Evolutionary conservation across 2,888 invertebrate genomes (phyloP).

Genomic region (Congeria kusceri): DNA sequence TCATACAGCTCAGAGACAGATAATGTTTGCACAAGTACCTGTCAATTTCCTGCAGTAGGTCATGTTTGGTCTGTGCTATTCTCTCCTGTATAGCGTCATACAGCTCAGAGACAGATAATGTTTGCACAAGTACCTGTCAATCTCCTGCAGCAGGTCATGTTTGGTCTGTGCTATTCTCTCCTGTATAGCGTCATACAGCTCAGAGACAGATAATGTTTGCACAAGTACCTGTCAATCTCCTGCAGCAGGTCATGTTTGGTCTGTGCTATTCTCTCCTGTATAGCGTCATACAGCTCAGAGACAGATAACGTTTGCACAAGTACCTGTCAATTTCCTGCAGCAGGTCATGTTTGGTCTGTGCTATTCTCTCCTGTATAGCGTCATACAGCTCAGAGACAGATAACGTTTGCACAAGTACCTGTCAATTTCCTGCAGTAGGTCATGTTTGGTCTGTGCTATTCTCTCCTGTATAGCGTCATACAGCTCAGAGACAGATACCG

Average conservation of each 20-base stretch:
- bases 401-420: slow-evolving; percentile 85
- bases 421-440: slow-evolving; percentile 89
- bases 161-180: slow-evolving; percentile 90
- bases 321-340: slow-evolving; percentile 90
- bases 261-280: slow-evolving; percentile 89
- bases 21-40: slow-evolving; percentile 85
- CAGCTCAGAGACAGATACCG: slow-evolving; percentile 87
- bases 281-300: slow-evolving; percentile 89
- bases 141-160: slow-evolving; percentile 89
- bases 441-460: slow-evolving; percentile 89
- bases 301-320: slow-evolving; percentile 80
- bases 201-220: slow-evolving; percentile 85
- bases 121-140: slow-evolving; percentile 87
- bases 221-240: slow-evolving; percentile 88
- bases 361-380: slow-evolving; percentile 89
- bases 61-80: slow-evolving; percentile 89
- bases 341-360: slow-evolving; percentile 89
- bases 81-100: slow-evolving; percentile 90
- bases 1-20: slow-evolving; percentile 89
- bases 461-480: slow-evolving; percentile 90
- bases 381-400: slow-evolving; percentile 89
- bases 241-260: slow-evolving; percentile 89
- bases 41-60: slow-evolving; percentile 89
- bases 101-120: slow-evolving; percentile 87
- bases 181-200: slow-evolving; percentile 89